Evolutionary conservation across 2,797 vertebrate species (phyloP).

Genomic region (Petrocephalus sullivani): DNA sequence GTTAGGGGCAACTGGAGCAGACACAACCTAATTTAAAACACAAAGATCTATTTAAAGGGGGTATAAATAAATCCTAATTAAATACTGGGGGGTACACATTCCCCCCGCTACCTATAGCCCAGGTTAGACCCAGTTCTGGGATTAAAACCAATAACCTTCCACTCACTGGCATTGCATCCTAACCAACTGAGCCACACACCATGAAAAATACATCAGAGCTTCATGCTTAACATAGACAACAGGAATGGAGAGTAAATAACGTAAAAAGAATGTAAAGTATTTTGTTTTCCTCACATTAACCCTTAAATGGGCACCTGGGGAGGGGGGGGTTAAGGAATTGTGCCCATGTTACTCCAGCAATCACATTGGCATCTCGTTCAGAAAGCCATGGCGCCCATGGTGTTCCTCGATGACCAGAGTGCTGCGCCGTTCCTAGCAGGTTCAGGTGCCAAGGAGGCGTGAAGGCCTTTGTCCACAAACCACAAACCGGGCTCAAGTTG

Average conservation of each 20-base stretch:
- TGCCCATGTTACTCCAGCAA: not conserved
- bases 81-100: not conserved
- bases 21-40: no score
- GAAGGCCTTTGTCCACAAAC: not conserved
- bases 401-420: not conserved
- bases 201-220: not conserved
- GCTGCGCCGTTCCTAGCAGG: no score
- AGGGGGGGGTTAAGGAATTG: constrained; percentile 39
- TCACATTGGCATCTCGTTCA: not conserved
- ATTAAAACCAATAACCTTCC: not conserved
- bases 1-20: no score
- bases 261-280: not conserved
- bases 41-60: no score
- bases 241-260: not conserved
- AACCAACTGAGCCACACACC: not conserved
- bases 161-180: not conserved
- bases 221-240: not conserved
- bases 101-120: not conserved
- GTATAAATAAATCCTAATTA: not conserved
- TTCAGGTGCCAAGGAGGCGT: not conserved
- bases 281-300: not conserved
- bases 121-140: not conserved
- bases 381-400: not conserved
- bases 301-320: constrained; percentile 71
- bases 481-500: not conserved